These are phyloP conservation scores for Kryptopterus vitreolus DNA, from an alignment of 2,797 vertebrate genomes.

Conservation along the genomic window DNA sequence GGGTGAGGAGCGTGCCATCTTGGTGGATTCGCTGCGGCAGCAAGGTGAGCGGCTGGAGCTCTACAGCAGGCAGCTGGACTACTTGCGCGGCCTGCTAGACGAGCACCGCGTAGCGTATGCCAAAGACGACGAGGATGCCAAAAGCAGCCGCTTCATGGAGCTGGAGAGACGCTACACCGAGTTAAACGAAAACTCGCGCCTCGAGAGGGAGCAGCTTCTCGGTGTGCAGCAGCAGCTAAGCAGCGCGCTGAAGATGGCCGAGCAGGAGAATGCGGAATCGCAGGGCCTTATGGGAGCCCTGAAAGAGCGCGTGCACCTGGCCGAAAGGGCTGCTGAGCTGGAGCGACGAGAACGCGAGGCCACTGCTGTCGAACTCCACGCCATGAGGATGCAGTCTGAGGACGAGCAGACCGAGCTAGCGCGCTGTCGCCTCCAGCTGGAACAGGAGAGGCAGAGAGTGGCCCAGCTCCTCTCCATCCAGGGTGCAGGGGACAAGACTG, in stretches of 20 bases:
- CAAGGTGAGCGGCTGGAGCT: conserved; percentile 83
- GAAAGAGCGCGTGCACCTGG: conserved; percentile 83
- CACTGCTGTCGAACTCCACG: conserved; percentile 74
- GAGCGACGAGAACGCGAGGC: conserved; percentile 78
- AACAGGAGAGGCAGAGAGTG: conserved; percentile 82
- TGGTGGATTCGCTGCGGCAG: conserved; percentile 86
- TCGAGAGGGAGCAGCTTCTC: conserved; percentile 84
- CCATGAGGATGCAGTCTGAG: conserved; percentile 74
- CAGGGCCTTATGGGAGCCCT: conserved; percentile 83
- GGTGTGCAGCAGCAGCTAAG: conserved; percentile 87
- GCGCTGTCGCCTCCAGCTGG: conserved; percentile 79
- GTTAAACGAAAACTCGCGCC: conserved; percentile 79
- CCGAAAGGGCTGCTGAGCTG: conserved; percentile 80
- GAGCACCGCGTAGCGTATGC: conserved; percentile 81
- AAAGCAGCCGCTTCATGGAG: conserved; percentile 83
- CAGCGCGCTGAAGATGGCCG: conserved; percentile 86
- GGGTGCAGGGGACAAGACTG: conserved; percentile 79
- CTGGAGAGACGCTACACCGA: conserved; percentile 84
- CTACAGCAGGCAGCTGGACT: conserved; percentile 81
- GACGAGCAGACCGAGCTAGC: conserved; percentile 78
- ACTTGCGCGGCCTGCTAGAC: conserved; percentile 82
- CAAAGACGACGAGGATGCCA: conserved; percentile 80
- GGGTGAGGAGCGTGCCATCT: conserved; percentile 83
- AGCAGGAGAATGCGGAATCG: conserved; percentile 85
- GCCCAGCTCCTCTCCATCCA: conserved; percentile 80